phyloP scores from a whole-genome alignment of 1,140 invertebrate species.

The Holcopasites calliopsidis region DNA sequence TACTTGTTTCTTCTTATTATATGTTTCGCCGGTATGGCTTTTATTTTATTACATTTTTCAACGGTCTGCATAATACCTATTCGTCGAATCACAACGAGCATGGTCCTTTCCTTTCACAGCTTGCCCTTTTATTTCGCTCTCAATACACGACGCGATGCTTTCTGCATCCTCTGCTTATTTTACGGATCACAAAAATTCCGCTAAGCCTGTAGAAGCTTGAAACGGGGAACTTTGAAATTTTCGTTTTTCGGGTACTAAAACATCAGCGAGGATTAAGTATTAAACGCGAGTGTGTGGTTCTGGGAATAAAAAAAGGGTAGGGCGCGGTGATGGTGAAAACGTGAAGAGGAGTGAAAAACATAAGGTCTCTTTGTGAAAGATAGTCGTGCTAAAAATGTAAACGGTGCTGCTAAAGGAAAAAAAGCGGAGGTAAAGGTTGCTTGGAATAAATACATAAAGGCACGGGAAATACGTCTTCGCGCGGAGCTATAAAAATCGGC shows the following conservation, averaged over 20 bases:
- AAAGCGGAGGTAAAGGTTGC: neutral
- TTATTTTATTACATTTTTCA: neutral
- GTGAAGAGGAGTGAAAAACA: conserved; percentile 36
- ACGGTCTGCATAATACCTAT: neutral
- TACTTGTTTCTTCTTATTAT: no score
- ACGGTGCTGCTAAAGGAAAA: neutral
- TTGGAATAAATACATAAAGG: conserved; percentile 24
- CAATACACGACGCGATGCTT: neutral
- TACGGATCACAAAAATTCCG: neutral
- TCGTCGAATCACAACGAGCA: neutral
- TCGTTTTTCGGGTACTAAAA: conserved; percentile 2
- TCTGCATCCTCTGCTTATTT: neutral
- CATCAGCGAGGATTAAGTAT: conserved; percentile 30
- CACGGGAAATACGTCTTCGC: conserved; percentile 25
- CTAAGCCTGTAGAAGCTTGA: no score
- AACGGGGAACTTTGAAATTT: conserved; percentile 13
- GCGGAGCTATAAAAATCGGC: neutral
- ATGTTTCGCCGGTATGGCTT: no score
- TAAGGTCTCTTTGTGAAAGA: conserved; percentile 27
- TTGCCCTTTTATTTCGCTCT: neutral
- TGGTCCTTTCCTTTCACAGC: neutral
- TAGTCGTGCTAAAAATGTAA: conserved; percentile 25
- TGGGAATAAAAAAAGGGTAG: neutral
- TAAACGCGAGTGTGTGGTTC: neutral
- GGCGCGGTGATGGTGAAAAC: neutral